Evolutionary conservation across 2,888 invertebrate species (phyloP), one percentile per base, ranked within the genome.

Genomic region (Siphlonurus alternatus): DNA sequence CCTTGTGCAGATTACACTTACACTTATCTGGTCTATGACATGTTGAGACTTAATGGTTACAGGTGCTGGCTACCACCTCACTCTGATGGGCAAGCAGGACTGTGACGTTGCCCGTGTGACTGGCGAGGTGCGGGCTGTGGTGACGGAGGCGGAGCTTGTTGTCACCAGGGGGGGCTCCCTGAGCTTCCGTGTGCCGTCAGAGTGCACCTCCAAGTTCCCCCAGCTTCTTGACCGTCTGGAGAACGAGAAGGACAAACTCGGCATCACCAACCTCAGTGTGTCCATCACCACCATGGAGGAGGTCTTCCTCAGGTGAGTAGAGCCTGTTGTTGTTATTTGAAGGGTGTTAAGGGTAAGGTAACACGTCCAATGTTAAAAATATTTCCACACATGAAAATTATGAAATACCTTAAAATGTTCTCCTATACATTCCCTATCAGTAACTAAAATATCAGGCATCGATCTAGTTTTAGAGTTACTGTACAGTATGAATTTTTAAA

Each of bases 231-330:
- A 78, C 2, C 72, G 76, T 1, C 72, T 94, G 54, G 91, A 93
- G 73, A 65, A 68, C 0, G 73, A 78, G 18, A 82, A 80, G 68
- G 72, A 75, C 0, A 72, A 77, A 2, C 76, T 91, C n/a, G 84
- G 84, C 0, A 84, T 95, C 59, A 79, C 81, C 61, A 85, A 87
- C 7, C 87, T 93, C 65, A 89, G 92, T 0, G 83, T 94, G 0
- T 88, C 92, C 0, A 83, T 91, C 20, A 92, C 94, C 0, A 93
- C 94, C 0, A 80, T 97, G 71, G 96, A 97, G 74, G 94, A 96
- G 75, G 94, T 97, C 1, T 94, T 93, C 74, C 74, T 94, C 62
- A 88, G 84, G 89, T 88, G 72, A 66, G 71, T 66, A n/a, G n/a
- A n/a, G n/a, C n/a, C n/a, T n/a, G n/a, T n/a, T n/a, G n/a, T n/a